A percentile compares a stretch with the other conserved stretches of the same genome.
Evolutionary conservation across 1,140 invertebrate genomes (phyloP).

Genomic region (Hestina assimilis): DNA sequence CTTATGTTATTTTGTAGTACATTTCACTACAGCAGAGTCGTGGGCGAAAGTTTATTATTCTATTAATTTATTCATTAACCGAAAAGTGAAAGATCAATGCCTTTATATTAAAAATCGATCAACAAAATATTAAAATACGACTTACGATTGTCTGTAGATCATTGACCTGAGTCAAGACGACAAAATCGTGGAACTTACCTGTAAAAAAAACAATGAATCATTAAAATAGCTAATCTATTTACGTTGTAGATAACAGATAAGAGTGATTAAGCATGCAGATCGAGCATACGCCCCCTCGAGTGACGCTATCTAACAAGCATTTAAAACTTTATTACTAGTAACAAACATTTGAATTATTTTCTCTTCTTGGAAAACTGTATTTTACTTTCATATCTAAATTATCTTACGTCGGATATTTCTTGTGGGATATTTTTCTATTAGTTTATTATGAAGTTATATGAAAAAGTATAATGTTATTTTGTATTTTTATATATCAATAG

Average conservation of each 20-base stretch:
- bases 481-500: too few species aligned
- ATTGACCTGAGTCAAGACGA: conserved; percentile 2
- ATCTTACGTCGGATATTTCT: too few species aligned
- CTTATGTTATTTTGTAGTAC: too few species aligned
- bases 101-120: too few species aligned
- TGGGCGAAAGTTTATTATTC: too few species aligned
- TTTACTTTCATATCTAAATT: background rate
- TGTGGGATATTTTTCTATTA: too few species aligned
- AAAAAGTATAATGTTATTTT: too few species aligned
- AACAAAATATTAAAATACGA: too few species aligned
- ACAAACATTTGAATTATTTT: background rate
- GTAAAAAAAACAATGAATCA: conserved; percentile 28
- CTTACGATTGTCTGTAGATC: conserved; percentile 12
- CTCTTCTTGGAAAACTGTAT: background rate
- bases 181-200: conserved; percentile 34
- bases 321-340: conserved; percentile 2
- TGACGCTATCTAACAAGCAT: background rate
- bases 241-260: background rate
- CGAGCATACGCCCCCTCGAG: background rate
- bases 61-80: too few species aligned
- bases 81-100: background rate
- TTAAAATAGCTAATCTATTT: conserved; percentile 4
- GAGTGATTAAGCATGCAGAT: background rate
- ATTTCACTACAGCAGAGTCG: too few species aligned
- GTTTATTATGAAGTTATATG: too few species aligned